phyloP scores from a whole-genome alignment of 2,888 invertebrate genomes.

The Plemyria rubiginata region DNA sequence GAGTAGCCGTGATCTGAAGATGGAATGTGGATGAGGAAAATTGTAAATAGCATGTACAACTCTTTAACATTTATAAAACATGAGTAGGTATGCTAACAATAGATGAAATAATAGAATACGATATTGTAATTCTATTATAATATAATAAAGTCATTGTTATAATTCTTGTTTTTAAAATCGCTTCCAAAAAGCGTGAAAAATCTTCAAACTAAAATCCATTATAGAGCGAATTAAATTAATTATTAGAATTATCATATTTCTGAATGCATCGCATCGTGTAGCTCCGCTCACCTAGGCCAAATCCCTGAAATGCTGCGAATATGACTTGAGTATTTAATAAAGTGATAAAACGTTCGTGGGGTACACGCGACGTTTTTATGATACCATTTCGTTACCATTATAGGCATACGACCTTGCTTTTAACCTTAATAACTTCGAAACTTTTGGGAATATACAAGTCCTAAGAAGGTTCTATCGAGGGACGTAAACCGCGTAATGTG shows the following conservation, averaged over 20 bases:
- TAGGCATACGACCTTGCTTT: conserved; percentile 54
- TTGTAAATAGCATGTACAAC: too few species aligned
- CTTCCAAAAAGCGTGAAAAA: too few species aligned
- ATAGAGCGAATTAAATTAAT: too few species aligned
- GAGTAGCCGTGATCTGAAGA: too few species aligned
- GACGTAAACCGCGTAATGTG: conserved; percentile 38
- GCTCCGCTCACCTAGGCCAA: conserved; percentile 2
- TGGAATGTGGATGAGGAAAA: too few species aligned
- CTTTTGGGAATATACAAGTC: conserved; percentile 50
- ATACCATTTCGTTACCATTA: conserved; percentile 61
- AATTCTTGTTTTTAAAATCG: too few species aligned
- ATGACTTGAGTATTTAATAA: conserved; percentile 71
- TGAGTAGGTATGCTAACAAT: too few species aligned
- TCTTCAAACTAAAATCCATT: too few species aligned
- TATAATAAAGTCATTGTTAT: too few species aligned
- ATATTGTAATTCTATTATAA: too few species aligned
- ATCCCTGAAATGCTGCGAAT: conserved; percentile 50
- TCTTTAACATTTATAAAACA: too few species aligned
- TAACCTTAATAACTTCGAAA: conserved; percentile 57
- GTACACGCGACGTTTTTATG: conserved; percentile 72
- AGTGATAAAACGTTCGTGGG: conserved; percentile 70
- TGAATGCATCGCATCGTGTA: neutral
- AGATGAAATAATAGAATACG: too few species aligned
- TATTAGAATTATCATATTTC: neutral
- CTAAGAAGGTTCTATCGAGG: conserved; percentile 43